Percentiles rank a stretch among this genome's conserved stretches.
Conservation (phyloP, 2,113 vertebrate species). For the Toxotes jaculatrix region DNA sequence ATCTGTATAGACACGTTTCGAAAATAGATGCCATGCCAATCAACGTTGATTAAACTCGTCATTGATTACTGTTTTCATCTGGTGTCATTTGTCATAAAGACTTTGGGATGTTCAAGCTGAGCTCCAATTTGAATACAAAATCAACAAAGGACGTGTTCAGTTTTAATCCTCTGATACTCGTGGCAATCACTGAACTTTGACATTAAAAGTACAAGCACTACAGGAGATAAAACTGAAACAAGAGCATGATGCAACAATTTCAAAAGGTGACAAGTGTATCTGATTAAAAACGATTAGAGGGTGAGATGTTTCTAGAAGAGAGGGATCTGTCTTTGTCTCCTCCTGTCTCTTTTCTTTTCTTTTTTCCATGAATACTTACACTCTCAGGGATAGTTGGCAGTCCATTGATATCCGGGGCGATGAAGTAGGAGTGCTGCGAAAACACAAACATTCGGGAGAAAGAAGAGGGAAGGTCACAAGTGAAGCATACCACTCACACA, state of each 20-base stretch:
- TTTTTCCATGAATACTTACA: slow-evolving; percentile 87
- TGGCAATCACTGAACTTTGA: slow-evolving; percentile 59
- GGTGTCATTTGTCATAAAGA: slow-evolving; percentile 20
- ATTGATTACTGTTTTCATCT: slow-evolving; percentile 1
- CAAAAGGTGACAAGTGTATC: slow-evolving; percentile 78
- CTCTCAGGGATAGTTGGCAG: slow-evolving; percentile 98
- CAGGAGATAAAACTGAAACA: slow-evolving; percentile 72
- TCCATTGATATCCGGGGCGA: slow-evolving; percentile 95
- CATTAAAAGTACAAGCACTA: slow-evolving; percentile 64
- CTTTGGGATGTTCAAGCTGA: not conserved
- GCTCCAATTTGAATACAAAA: slow-evolving; percentile 45
- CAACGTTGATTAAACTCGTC: not conserved
- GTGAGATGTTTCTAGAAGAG: slow-evolving; percentile 69
- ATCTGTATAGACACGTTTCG: not conserved
- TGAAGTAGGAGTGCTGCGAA: slow-evolving; percentile 94
- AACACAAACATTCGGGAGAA: slow-evolving; percentile 76
- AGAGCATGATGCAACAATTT: slow-evolving; percentile 78
- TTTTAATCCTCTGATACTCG: slow-evolving; percentile 57
- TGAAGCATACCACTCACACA: slow-evolving; percentile 68
- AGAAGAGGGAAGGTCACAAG: slow-evolving; percentile 76
- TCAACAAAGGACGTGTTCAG: slow-evolving; percentile 58
- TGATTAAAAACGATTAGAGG: slow-evolving; percentile 78
- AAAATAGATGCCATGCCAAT: slow-evolving; percentile 12
- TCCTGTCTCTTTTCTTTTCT: slow-evolving; percentile 37
- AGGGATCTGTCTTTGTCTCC: slow-evolving; percentile 62